These are phyloP conservation scores for Porites evermanni DNA, from an alignment of 92 coral and sea anemone species.

Conservation along the genomic window DNA sequence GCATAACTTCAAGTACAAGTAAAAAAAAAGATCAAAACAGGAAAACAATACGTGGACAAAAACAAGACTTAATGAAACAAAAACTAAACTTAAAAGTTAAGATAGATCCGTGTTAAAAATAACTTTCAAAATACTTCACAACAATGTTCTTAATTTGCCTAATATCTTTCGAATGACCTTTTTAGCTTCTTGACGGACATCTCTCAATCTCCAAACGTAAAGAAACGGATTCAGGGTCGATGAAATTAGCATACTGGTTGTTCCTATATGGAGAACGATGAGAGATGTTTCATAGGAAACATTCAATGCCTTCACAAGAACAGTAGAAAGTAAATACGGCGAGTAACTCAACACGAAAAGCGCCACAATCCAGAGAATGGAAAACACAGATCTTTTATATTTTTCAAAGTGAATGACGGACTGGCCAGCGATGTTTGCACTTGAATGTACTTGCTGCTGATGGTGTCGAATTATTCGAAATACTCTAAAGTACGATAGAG, in stretches of 20 bases:
- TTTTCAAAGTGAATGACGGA: background rate
- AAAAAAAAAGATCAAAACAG: too few relatives aligned
- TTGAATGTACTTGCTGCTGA: slow-evolving; percentile 16
- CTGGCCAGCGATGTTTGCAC: background rate
- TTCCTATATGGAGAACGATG: background rate
- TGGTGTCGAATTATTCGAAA: slow-evolving; percentile 7
- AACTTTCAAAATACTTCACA: too few relatives aligned
- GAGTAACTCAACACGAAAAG: background rate
- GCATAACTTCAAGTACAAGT: too few relatives aligned
- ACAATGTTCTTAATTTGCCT: background rate
- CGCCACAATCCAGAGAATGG: slow-evolving; percentile 1
- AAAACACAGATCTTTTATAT: background rate
- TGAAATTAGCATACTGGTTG: background rate
- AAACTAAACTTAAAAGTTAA: too few relatives aligned
- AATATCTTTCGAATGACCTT: background rate
- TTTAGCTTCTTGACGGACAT: slow-evolving; percentile 10
- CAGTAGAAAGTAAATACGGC: background rate
- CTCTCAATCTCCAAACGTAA: slow-evolving; percentile 18
- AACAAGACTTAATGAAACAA: too few relatives aligned
- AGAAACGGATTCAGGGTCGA: slow-evolving; percentile 10
- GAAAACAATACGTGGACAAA: too few relatives aligned
- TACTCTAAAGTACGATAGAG: slow-evolving; percentile 15
- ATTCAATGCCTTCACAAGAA: background rate
- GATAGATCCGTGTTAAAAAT: too few relatives aligned
- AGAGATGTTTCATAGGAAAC: background rate